Conservation (phyloP, 2,113 vertebrate genomes). For the Syrmaticus mikado region DNA sequence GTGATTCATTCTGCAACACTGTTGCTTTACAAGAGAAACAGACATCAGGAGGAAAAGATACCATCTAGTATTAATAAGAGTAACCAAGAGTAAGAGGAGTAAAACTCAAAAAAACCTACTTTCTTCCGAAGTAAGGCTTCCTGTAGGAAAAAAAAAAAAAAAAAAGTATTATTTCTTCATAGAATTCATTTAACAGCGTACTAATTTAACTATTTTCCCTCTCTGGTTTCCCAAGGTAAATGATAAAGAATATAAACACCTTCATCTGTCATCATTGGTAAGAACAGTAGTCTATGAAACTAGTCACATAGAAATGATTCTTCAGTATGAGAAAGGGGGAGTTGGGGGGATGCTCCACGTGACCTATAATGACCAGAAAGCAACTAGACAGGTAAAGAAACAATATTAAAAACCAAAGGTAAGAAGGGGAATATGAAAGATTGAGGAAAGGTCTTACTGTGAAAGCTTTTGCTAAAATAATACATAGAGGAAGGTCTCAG, state of each 20-base stretch:
- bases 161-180: constrained; percentile 46
- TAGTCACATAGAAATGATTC: neutral
- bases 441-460: neutral
- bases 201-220: constrained; percentile 20
- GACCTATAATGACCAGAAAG: neutral
- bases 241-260: constrained; percentile 4
- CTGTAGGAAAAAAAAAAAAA: constrained; percentile 71
- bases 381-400: neutral
- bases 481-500: neutral
- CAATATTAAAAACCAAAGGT: neutral
- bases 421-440: neutral
- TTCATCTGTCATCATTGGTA: neutral
- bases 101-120: constrained; percentile 73
- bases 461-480: neutral
- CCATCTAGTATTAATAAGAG: neutral
- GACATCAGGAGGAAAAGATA: neutral
- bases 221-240: constrained; percentile 26
- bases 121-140: constrained; percentile 76
- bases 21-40: neutral
- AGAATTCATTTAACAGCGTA: constrained; percentile 18
- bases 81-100: neutral
- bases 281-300: neutral
- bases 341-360: neutral
- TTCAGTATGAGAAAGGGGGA: neutral
- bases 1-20: neutral